These are phyloP conservation scores for Aricia agestis DNA, from an alignment of 1,140 invertebrate genomes.

Conservation along the genomic window DNA sequence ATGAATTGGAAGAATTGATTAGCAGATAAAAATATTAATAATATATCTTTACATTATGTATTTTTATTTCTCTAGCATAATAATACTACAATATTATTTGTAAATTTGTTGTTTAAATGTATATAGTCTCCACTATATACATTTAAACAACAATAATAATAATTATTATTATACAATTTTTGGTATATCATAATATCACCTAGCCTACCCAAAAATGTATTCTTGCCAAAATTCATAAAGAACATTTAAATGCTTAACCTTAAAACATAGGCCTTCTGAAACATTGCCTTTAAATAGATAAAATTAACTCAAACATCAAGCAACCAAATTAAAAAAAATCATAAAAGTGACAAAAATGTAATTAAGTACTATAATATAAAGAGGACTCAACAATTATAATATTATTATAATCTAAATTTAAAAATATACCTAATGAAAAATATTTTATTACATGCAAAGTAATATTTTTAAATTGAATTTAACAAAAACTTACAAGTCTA, in stretches of 20 bases:
- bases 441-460: too few relatives aligned
- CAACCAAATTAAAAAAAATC: not conserved
- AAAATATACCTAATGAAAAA: too few relatives aligned
- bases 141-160: not conserved
- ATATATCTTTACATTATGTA: too few relatives aligned
- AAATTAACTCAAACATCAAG: not conserved
- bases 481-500: not conserved
- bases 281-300: slow-evolving; percentile 11
- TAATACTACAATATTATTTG: too few relatives aligned
- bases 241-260: not conserved
- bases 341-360: not conserved
- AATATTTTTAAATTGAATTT: too few relatives aligned
- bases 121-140: not conserved
- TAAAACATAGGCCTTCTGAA: slow-evolving; percentile 19
- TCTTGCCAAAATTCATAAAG: not conserved
- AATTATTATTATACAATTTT: not conserved
- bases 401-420: too few relatives aligned
- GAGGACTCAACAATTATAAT: too few relatives aligned
- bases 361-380: too few relatives aligned
- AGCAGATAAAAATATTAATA: too few relatives aligned
- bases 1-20: too few relatives aligned
- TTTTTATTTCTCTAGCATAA: too few relatives aligned
- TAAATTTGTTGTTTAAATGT: too few relatives aligned
- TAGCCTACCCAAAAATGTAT: not conserved
- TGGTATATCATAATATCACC: not conserved